Conservation (phyloP, 2,113 vertebrate species). For the Nycticorax nycticorax region DNA sequence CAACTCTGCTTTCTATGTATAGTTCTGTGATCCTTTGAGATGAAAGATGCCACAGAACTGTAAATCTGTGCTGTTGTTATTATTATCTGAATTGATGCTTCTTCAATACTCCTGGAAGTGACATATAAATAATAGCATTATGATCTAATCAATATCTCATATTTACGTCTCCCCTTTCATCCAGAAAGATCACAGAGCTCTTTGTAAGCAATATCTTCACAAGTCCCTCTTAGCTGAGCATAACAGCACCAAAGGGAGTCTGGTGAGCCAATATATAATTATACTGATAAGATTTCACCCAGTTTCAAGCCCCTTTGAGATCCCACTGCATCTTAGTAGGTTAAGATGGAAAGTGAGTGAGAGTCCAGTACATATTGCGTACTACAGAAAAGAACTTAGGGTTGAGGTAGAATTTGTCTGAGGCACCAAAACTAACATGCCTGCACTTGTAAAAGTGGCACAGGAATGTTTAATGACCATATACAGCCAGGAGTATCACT, state of each 20-base stretch:
- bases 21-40: constrained; percentile 41
- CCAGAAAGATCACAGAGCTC: constrained; percentile 53
- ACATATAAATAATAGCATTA: constrained; percentile 55
- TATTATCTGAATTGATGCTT: constrained; percentile 31
- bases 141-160: constrained; percentile 57
- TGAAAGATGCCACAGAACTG: constrained; percentile 26
- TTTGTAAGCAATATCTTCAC: constrained; percentile 38
- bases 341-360: neutral
- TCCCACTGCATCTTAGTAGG: neutral
- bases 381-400: neutral
- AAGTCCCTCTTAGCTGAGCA: constrained; percentile 20
- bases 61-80: neutral
- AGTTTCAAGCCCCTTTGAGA: neutral
- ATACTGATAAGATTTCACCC: neutral
- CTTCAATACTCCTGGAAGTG: constrained; percentile 42
- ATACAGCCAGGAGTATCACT: neutral
- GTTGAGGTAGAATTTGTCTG: neutral
- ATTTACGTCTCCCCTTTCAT: constrained; percentile 62
- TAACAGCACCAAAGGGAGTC: constrained; percentile 26
- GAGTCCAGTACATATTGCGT: neutral
- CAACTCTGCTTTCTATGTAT: neutral
- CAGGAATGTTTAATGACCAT: neutral
- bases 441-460: neutral
- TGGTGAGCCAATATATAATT: constrained; percentile 21
- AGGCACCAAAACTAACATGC: neutral